These are phyloP conservation scores for Rhinolophus ferrumequinum DNA, from an alignment of 2,113 vertebrate species.

Conservation along the genomic window DNA sequence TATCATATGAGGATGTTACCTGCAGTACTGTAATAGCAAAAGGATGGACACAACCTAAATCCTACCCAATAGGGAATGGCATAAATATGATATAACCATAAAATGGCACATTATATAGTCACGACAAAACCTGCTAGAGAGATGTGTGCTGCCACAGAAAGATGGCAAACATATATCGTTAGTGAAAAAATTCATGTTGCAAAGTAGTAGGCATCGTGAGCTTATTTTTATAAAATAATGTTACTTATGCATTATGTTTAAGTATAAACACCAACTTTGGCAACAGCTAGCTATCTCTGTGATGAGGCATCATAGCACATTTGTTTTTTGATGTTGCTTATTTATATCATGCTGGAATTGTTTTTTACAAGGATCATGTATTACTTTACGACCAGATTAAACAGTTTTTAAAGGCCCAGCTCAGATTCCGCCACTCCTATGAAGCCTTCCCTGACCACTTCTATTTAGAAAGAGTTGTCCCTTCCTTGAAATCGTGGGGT, in stretches of 20 bases:
- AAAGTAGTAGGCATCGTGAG: neutral
- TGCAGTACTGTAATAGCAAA: neutral
- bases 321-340: neutral
- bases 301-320: neutral
- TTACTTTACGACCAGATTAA: neutral
- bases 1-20: neutral
- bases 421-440: neutral
- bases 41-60: neutral
- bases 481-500: neutral
- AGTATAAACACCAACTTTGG: neutral
- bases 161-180: fast-evolving
- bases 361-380: neutral
- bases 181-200: neutral
- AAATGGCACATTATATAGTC: neutral
- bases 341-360: neutral
- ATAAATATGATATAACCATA: fast-evolving
- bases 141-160: neutral
- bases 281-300: neutral
- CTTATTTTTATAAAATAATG: neutral
- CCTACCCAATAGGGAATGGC: neutral
- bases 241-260: neutral
- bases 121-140: neutral
- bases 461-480: neutral
- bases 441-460: neutral
- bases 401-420: neutral